A percentile compares a stretch with the other conserved stretches of the same genome.
These are phyloP conservation scores for Pyrrhia umbra DNA, from an alignment of 2,888 invertebrate genomes.

Conservation along the genomic window DNA sequence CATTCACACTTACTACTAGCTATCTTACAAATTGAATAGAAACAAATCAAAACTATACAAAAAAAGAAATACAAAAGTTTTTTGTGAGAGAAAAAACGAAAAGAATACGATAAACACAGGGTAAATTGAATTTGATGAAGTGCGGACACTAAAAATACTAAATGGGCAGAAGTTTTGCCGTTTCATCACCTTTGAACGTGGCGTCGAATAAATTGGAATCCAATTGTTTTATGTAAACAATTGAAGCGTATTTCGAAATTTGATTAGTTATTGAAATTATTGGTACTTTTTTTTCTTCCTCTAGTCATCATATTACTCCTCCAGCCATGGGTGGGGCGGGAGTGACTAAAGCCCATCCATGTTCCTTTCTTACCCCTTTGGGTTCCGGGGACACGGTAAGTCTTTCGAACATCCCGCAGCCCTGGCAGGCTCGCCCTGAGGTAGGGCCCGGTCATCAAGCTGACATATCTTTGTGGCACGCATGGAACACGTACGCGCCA, in stretches of 20 bases:
- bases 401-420: too few species aligned
- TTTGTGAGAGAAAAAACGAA: constrained; percentile 13
- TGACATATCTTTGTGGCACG: too few species aligned
- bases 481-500: too few species aligned
- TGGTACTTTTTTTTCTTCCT: background rate
- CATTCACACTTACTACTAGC: background rate
- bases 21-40: background rate
- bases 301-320: too few species aligned
- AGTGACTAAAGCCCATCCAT: too few species aligned
- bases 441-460: too few species aligned
- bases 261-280: background rate
- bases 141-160: constrained; percentile 42
- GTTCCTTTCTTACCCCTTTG: too few species aligned
- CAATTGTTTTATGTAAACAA: constrained; percentile 38
- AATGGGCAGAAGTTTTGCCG: constrained; percentile 47
- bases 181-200: constrained; percentile 47
- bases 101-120: constrained; percentile 41
- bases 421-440: too few species aligned
- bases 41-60: background rate
- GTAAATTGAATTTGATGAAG: constrained; percentile 60
- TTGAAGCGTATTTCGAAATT: constrained; percentile 22
- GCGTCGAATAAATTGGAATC: constrained; percentile 45
- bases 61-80: constrained; percentile 1
- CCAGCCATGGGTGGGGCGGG: too few species aligned
- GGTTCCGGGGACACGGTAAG: too few species aligned